phyloP scores from a whole-genome alignment of 2,113 vertebrate genomes.

The Rhinopomastus cyanomelas region DNA sequence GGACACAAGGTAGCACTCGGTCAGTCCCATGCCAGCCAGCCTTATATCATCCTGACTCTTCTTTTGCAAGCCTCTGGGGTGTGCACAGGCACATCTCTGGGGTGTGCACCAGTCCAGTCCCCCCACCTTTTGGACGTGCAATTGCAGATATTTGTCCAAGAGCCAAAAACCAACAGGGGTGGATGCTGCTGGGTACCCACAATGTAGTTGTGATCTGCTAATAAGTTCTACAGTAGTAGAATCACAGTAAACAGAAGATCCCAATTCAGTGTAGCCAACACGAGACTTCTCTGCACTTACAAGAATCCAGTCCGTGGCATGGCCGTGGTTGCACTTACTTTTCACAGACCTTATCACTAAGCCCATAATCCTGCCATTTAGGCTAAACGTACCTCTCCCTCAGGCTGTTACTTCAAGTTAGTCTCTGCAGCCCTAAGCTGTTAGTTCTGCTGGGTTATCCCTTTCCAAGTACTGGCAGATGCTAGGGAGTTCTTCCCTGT shows the following conservation, averaged over 20 bases:
- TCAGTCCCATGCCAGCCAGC: rapidly evolving
- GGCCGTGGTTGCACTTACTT: background rate
- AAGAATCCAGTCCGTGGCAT: background rate
- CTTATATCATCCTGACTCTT: background rate
- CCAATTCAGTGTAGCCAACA: background rate
- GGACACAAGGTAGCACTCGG: background rate
- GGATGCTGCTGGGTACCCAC: background rate
- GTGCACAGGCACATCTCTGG: background rate
- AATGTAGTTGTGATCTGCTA: slow-evolving; percentile 6
- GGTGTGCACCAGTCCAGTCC: background rate
- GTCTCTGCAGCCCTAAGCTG: background rate
- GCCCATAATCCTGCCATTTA: slow-evolving; percentile 24
- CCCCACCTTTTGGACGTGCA: background rate
- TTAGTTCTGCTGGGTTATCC: slow-evolving; percentile 8
- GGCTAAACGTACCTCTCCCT: slow-evolving; percentile 11
- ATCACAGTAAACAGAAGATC: background rate
- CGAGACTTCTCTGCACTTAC: background rate
- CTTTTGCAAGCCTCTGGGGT: background rate
- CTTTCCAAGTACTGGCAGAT: background rate
- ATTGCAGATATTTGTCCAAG: background rate
- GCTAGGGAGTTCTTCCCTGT: background rate
- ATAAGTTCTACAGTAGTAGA: slow-evolving; percentile 9
- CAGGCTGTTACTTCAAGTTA: background rate
- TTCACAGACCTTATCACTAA: background rate
- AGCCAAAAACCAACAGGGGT: background rate